phyloP scores from a whole-genome alignment of 2,888 invertebrate genomes.

The Alentia gelatinosa region DNA sequence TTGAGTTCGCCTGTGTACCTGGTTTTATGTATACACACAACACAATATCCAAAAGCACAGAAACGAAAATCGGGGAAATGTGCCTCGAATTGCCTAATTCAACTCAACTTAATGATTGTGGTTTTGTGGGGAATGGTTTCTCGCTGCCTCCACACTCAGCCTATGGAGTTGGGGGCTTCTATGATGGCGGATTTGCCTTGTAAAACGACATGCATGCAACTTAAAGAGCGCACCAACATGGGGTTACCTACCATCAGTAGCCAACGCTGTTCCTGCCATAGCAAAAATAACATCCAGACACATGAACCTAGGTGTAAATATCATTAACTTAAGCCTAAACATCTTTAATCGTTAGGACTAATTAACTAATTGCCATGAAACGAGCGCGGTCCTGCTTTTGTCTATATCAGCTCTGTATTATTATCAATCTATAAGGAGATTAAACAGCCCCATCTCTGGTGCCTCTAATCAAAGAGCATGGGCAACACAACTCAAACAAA shows the following conservation, averaged over 20 bases:
- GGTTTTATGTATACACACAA: not conserved
- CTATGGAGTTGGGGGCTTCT: not conserved
- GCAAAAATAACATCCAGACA: conserved; percentile 26
- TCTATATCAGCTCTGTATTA: not conserved
- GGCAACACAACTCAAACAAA: not conserved
- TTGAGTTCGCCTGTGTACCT: not conserved
- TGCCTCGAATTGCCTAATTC: not conserved
- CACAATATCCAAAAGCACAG: not conserved
- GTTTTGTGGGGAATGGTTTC: not conserved
- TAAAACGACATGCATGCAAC: conserved; percentile 11
- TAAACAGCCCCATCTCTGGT: too few relatives aligned
- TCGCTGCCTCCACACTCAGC: too few relatives aligned
- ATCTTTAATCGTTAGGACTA: not conserved
- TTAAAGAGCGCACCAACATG: not conserved
- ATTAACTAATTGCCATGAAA: not conserved
- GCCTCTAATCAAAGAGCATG: not conserved
- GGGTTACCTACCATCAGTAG: conserved; percentile 16
- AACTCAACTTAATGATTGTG: not conserved
- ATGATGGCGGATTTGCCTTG: too few relatives aligned
- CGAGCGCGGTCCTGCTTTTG: not conserved
- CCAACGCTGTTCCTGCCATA: conserved; percentile 20
- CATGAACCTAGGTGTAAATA: not conserved
- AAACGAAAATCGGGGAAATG: not conserved
- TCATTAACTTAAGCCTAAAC: conserved; percentile 7
- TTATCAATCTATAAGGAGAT: not conserved